phyloP scores from a whole-genome alignment of 2,888 invertebrate genomes.

The Margaritifera margaritifera region DNA sequence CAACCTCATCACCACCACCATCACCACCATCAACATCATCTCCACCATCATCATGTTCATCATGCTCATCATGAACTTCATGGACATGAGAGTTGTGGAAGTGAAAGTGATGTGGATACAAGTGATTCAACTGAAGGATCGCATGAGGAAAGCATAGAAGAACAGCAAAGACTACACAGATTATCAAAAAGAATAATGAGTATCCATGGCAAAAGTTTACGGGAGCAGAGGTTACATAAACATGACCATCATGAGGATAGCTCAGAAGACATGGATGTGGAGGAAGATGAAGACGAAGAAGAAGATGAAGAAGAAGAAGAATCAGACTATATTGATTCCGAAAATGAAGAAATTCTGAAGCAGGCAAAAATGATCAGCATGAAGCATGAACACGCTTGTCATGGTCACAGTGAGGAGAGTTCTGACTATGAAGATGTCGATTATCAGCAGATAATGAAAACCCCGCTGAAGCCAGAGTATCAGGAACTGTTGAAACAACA shows the following conservation, averaged over 20 bases:
- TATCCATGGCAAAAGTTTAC: too few species aligned
- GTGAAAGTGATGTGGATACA: conserved; percentile 60
- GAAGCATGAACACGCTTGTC: conserved; percentile 17
- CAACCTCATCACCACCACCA: conserved; percentile 8
- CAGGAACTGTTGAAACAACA: conserved; percentile 43
- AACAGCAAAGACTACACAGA: conserved; percentile 25
- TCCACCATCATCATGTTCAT: conserved; percentile 22
- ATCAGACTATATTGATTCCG: conserved; percentile 58
- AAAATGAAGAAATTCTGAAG: conserved; percentile 59
- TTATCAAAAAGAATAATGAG: background rate
- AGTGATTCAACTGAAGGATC: conserved; percentile 67
- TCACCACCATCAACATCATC: conserved; percentile 16
- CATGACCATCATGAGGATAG: conserved; percentile 33
- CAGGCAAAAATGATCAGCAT: conserved; percentile 42
- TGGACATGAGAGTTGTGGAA: conserved; percentile 44
- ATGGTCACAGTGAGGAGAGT: conserved; percentile 52
- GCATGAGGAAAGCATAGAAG: conserved; percentile 54
- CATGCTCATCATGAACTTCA: conserved; percentile 26
- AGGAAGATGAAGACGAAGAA: conserved; percentile 66
- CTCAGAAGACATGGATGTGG: conserved; percentile 47
- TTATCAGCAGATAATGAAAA: conserved; percentile 13
- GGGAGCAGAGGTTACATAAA: conserved; percentile 20
- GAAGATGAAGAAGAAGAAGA: conserved; percentile 44
- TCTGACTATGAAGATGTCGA: conserved; percentile 55
- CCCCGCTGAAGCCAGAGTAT: conserved; percentile 39